A percentile compares a stretch with the other conserved stretches of the same genome.
Conservation (phyloP, 2,797 vertebrate genomes). For the Myripristis murdjan region DNA sequence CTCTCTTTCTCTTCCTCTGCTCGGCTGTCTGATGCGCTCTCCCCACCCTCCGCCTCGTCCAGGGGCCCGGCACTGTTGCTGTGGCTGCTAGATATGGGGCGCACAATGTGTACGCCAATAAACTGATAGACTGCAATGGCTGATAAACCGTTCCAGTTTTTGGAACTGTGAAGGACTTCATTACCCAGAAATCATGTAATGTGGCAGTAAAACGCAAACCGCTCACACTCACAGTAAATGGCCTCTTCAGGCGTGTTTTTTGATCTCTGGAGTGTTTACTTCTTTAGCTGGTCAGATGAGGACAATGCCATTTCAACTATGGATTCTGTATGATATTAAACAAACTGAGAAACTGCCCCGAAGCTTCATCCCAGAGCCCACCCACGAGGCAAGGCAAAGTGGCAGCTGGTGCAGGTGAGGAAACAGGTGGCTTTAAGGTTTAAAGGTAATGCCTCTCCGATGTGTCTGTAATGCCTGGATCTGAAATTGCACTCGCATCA, state of each 20-base stretch:
- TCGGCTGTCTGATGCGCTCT: conserved; percentile 56
- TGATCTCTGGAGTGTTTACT: not conserved
- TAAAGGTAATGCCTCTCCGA: conserved; percentile 11
- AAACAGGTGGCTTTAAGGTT: not conserved
- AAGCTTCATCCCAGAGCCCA: no score
- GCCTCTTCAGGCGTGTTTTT: not conserved
- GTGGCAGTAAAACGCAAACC: not conserved
- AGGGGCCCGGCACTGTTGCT: conserved; percentile 27
- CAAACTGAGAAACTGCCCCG: no score
- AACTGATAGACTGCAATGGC: no score
- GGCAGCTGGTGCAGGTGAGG: no score
- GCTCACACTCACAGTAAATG: no score
- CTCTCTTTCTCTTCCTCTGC: conserved; percentile 44
- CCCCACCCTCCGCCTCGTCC: conserved; percentile 16
- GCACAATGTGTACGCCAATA: not conserved
- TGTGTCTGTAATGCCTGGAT: conserved; percentile 16
- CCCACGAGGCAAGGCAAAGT: no score
- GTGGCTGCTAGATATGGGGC: not conserved
- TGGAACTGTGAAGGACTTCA: conserved; percentile 5
- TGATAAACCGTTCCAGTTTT: not conserved
- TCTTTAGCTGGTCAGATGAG: not conserved
- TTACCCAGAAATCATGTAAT: not conserved
- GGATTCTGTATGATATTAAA: no score
- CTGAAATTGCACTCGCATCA: conserved; percentile 12
- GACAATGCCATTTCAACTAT: not conserved